Percentiles rank a stretch among this genome's conserved stretches.
Conservation (phyloP, 2,113 vertebrate genomes). For the Scomber japonicus region DNA sequence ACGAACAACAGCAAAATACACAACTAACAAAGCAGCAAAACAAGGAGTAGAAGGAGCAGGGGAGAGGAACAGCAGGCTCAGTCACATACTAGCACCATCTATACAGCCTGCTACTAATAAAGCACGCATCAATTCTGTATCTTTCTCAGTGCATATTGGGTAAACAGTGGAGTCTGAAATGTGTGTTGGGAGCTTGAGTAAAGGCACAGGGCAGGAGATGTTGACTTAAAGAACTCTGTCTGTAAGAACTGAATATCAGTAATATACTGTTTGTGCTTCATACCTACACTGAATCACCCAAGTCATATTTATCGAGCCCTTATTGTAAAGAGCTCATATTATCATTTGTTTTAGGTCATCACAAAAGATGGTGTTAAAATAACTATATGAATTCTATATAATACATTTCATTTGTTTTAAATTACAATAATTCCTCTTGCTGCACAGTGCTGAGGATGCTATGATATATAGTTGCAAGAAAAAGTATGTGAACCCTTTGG, state of each 20-base stretch:
- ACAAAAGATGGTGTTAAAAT: not conserved
- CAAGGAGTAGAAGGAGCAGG: conserved; percentile 40
- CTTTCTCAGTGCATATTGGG: conserved; percentile 1
- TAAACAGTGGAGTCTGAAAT: conserved; percentile 47
- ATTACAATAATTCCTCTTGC: not conserved
- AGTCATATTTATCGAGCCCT: not conserved
- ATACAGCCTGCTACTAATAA: conserved; percentile 54
- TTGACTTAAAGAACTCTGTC: conserved; percentile 17
- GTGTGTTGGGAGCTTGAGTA: conserved; percentile 28
- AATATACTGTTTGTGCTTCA: not conserved
- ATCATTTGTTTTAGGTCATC: not conserved
- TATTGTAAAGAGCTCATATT: not conserved
- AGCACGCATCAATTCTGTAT: conserved; percentile 42
- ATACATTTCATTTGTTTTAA: not conserved
- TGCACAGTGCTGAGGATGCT: not conserved
- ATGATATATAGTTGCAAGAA: not conserved
- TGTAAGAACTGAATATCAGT: not conserved
- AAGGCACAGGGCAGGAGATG: conserved; percentile 18
- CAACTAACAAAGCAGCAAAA: conserved; percentile 68
- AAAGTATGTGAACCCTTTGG: no score
- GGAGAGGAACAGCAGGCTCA: conserved; percentile 45
- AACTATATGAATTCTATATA: not conserved
- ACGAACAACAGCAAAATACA: conserved; percentile 37
- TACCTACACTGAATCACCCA: not conserved
- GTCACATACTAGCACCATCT: conserved; percentile 54